Base-by-base conservation (phyloP, 2,797 vertebrate genomes). In the Gadopsis marmoratus region DNA sequence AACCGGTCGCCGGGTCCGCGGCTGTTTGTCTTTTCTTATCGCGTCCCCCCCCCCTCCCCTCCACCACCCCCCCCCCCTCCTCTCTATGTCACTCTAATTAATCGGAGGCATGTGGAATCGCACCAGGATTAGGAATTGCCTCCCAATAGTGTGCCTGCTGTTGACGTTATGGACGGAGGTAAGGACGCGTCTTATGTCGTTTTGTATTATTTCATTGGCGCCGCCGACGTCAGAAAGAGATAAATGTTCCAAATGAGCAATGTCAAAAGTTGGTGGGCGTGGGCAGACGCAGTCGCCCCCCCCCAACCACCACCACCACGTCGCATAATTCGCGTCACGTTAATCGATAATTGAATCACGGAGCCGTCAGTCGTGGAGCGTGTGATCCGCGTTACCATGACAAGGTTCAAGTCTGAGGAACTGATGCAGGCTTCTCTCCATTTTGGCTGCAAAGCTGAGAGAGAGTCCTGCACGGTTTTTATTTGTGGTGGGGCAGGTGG, bases 141-240 rank as follows among this genome's bases (percentile, higher is more conserved):
- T 96, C 84, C 90, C 93, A 86, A 91, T 93, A 86, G 92, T 94
- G 90, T 93, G 94, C 88, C 94, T 96, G 94, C 95, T 97, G 93
- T 94, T 97, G 93, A 95, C 96, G 95, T 94, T 95, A 90, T 96
- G 96, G 94, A 94, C 95, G 85, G 91, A 96, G 96, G 96, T 97
- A 96, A 95, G 94, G 62, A 58, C 62, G 45, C 71, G n/a, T 74
- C 60, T 26, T 41, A n/a, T n/a, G n/a, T n/a, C n/a, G n/a, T n/a
- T n/a, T n/a, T n/a, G n/a, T n/a, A n/a, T n/a, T n/a, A n/a, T n/a
- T n/a, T n/a, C n/a, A n/a, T n/a, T n/a, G n/a, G n/a, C n/a, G n/a
- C n/a, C n/a, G n/a, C n/a, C n/a, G n/a, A n/a, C n/a, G n/a, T n/a
- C n/a, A n/a, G n/a, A n/a, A n/a, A n/a, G n/a, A n/a, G n/a, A n/a